Conservation (phyloP, 2,888 invertebrate species). For the Cephalotes varians region DNA sequence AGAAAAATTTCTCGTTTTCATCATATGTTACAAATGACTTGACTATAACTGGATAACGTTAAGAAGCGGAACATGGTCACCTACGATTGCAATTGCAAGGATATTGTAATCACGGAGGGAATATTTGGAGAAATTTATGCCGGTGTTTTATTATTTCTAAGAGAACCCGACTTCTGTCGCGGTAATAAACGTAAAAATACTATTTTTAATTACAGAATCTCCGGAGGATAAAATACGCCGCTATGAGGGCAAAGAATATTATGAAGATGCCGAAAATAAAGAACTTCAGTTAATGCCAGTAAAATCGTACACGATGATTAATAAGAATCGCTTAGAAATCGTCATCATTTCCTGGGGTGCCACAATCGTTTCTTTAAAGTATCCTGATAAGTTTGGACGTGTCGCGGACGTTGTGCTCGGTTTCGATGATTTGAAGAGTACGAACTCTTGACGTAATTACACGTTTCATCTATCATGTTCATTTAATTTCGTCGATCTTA, state of each 20-base stretch:
- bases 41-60: background rate
- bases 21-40: background rate
- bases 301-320: constrained; percentile 88
- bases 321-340: constrained; percentile 89
- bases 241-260: background rate
- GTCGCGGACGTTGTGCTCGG: constrained; percentile 93
- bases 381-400: constrained; percentile 91
- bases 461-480: background rate
- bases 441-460: constrained; percentile 17
- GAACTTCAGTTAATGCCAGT: constrained; percentile 60
- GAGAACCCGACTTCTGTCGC: background rate
- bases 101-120: constrained; percentile 76
- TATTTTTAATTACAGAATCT: background rate
- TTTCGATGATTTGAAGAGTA: constrained; percentile 92
- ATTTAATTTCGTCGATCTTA: background rate
- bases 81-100: constrained; percentile 74
- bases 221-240: background rate
- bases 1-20: constrained; percentile 17
- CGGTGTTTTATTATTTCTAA: constrained; percentile 62
- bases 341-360: constrained; percentile 93
- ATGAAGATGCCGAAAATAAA: background rate
- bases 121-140: constrained; percentile 76
- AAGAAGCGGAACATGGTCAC: constrained; percentile 56
- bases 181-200: constrained; percentile 10
- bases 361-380: constrained; percentile 91